Base-by-base conservation (phyloP, 1,140 invertebrate species). In the Antheraea pernyi region DNA sequence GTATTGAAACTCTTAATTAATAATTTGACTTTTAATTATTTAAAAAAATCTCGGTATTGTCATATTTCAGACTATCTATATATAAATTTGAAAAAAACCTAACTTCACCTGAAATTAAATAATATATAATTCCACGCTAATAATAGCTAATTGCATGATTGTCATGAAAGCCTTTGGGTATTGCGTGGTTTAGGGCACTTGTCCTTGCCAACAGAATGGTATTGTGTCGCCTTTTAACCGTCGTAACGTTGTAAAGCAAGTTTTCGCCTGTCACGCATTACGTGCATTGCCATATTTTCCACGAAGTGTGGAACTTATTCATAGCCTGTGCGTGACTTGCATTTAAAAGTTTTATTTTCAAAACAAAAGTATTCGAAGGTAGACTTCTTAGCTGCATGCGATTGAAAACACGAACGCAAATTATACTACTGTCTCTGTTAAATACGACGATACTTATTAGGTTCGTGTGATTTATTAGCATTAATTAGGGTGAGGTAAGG, bases 401-500 rank as follows among this genome's bases (percentile, higher is more conserved):
- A 53, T 53, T 53, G 11, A n/a, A 2, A 53, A 16, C 46, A 53
- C 46, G 46, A 53, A 53, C 46, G 46, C 46, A 53, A 53, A 13
- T 53, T 53, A 9, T 53, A 16, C 11, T 19, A 61, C 6, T 61
- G 19, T 61, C 60, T 61, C 19, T 22, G 11, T 36, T 19, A 53
- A 53, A 53, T 61, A 22, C 60, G 60, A 22, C 8, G 60, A 9
- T 61, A 11, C 46, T 71, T 64, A 71, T 71, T 71, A 67, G 48
- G 30, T 71, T 67, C 70, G 70, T 71, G 65, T 65, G 67, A 68
- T 53, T 39, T 68, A 68, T 71, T 71, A 68, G 61, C 70, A 64
- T 65, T 68, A 71, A 71, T 71, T 68, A 68, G 48, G 59, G 42
- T 13, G 70, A 68, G 16, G 9, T 53, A 5, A 16, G 16, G 61